Conservation (phyloP, 2,113 vertebrate species). For the Sapayoa aenigma region DNA sequence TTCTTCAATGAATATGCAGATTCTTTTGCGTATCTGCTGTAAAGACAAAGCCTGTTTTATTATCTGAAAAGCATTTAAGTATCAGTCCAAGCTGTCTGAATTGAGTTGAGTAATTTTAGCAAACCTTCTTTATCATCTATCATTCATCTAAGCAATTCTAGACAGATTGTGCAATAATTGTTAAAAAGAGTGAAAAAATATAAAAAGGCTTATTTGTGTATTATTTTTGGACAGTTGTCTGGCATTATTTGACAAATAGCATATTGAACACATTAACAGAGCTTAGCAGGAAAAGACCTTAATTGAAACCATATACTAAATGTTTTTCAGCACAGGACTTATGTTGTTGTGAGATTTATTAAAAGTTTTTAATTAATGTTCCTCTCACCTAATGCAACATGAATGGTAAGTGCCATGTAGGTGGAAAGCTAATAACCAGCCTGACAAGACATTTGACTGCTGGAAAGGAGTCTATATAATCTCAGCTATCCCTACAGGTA, state of each 20-base stretch:
- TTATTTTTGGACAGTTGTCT: not conserved
- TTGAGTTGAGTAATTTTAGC: not conserved
- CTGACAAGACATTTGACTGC: not conserved
- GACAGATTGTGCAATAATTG: not conserved
- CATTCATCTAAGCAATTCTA: not conserved
- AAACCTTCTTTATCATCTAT: not conserved
- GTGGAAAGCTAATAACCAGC: not conserved
- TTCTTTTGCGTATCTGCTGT: not conserved
- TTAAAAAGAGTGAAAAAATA: not conserved
- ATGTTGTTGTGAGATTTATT: not conserved
- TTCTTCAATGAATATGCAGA: constrained; percentile 22
- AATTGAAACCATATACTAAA: not conserved
- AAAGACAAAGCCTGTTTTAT: constrained; percentile 1
- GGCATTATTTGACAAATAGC: not conserved
- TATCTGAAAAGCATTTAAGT: not conserved
- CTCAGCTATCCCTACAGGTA: not conserved
- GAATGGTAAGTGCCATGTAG: not conserved
- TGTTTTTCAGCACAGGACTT: not conserved
- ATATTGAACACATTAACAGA: not conserved
- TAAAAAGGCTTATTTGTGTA: not conserved
- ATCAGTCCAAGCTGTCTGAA: not conserved
- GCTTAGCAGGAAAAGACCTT: not conserved
- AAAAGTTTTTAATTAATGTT: not conserved
- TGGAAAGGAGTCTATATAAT: not conserved
- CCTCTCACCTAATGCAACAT: not conserved